Base-by-base conservation (phyloP, 2,797 vertebrate species). In the Danio kyathit region DNA sequence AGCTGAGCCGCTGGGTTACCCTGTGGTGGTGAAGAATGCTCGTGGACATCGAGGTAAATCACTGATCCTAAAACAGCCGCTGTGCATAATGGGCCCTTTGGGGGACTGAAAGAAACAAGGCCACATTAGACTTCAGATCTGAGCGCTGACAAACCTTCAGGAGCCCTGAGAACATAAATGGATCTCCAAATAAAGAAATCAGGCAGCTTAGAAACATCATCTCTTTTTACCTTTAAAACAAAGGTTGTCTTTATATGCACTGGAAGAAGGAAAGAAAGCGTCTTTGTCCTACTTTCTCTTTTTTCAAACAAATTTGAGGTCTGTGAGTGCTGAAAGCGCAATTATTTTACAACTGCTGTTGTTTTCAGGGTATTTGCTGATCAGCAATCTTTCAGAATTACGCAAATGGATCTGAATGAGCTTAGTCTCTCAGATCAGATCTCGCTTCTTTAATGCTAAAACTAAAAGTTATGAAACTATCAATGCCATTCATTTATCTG, bases 11-110 rank as follows among this genome's bases (percentile, higher is more conserved):
- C 91, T 97, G 78, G 96, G 96, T 75, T 97, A 96, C 90, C 96
- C 96, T 0, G 95, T 97, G 21, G 96, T 97, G 90, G 96, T 97
- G 91, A 97, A 97, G 93, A 97, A 96, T 17, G 96, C 96, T 44
- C 95, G 96, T 49, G 96, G 96, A 82, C 96, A 97, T 90, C 92
- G 95, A 94, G 96, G 96, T 97, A 88, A 92, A 93, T 74, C n/a
- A 49, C 60, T 41, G 71, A 67, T 49, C 14, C 21, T 43, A 66
- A 41, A 59, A 74, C 61, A 74, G 70, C 14, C 12, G 9, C 29
- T 56, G 61, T 48, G 17, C 2, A 41, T 38, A 72, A 21, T 48
- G 38, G 8, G 0, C 43, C 17, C 16, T 13, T 64, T 19, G 10
- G 48, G 41, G 44, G 14, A 17, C n/a, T 41, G 12, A 43, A 48